Evolutionary conservation across 1,140 invertebrate species (phyloP), one percentile per base, ranked within the genome.

Genomic region (Bombus impatiens): DNA sequence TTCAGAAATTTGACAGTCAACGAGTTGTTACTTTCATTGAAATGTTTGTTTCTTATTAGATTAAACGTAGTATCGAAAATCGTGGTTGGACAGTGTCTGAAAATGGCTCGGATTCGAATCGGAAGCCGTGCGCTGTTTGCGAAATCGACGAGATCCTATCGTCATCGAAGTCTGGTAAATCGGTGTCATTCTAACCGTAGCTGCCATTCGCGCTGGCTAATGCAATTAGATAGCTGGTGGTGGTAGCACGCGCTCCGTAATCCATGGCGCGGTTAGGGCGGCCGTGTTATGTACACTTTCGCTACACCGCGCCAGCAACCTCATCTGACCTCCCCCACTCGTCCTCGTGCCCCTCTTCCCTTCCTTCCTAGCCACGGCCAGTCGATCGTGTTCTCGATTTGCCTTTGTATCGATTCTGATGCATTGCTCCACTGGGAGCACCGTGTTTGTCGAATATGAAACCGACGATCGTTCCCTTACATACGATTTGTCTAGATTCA

Each of bases 231-330:
- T 91, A 86, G 82, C 76, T 70, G 78, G 88, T 90, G 89, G 87
- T 89, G 90, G 92, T 90, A 91, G 92, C 92, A 91, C 89, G 91
- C 90, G 91, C 91, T 91, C 90, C 83, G 86, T 88, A 89, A 90
- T 91, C 79, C 89, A 89, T 87, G 92, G 86, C 90, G 87, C 85
- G 86, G 89, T 91, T 90, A 91, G 87, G 86, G 88, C 88, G 88
- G 86, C 70, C 87, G 91, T 89, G 84, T 93, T 92, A 88, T 90
- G 88, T 91, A 91, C 82, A 92, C 91, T 93, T 93, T 93, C 91
- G 91, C 91, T 87, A 75, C 85, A 89, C 88, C 88, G 89, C 83
- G 80, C 81, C 88, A 71, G 88, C 89, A 92, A 92, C 87, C 91
- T 92, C 89, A 85, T 89, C 89, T 90, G 88, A 90, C 88, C 90